A percentile compares a stretch with the other conserved stretches of the same genome.
Conservation (phyloP, 2,888 invertebrate genomes). For the Lapara coniferarum region DNA sequence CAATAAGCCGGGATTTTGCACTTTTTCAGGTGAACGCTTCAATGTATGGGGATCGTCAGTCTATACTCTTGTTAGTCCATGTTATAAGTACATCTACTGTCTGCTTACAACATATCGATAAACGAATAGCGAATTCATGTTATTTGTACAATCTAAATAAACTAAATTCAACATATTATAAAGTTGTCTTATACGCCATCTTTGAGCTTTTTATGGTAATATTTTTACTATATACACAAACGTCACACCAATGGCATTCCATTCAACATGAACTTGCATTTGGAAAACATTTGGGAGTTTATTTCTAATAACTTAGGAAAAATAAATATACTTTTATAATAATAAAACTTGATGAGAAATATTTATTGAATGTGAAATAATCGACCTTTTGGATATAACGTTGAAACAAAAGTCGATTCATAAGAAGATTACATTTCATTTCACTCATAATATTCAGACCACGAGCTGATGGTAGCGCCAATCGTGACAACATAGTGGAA, state of each 20-base stretch:
- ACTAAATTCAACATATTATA: no score
- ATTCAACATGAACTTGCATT: background rate
- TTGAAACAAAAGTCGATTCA: background rate
- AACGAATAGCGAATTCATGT: no score
- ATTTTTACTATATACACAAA: background rate
- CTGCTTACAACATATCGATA: no score
- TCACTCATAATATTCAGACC: slow-evolving; percentile 54
- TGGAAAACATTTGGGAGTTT: background rate
- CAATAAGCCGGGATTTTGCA: no score
- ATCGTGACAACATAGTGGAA: slow-evolving; percentile 71
- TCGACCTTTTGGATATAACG: no score
- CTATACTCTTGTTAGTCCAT: no score
- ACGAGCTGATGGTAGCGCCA: slow-evolving; percentile 79
- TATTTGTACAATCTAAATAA: no score
- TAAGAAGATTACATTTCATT: slow-evolving; percentile 43
- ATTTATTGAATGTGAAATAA: no score
- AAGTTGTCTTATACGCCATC: background rate
- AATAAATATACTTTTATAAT: background rate
- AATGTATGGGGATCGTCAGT: no score
- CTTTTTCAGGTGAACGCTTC: no score
- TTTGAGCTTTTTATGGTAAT: background rate
- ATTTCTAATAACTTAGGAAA: background rate
- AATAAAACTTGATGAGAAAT: no score
- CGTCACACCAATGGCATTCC: background rate
- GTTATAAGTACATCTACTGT: no score